Percentiles rank a stretch among this genome's conserved stretches.
Evolutionary conservation across 1,140 invertebrate genomes (phyloP).

Genomic region (Acyrthosiphon pisum): DNA sequence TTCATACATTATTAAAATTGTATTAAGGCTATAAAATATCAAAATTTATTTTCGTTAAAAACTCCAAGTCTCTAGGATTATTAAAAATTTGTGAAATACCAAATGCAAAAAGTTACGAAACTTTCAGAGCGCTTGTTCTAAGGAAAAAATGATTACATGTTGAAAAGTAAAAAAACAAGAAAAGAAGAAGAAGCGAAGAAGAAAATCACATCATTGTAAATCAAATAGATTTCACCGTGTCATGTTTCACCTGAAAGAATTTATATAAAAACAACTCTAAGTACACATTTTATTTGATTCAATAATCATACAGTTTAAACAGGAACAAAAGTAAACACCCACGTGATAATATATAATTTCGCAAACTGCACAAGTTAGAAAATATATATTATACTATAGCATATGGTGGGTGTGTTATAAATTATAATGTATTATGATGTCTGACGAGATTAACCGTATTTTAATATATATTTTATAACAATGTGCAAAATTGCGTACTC

Average conservation of each 20-base stretch:
- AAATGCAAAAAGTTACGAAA: background rate
- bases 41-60: background rate
- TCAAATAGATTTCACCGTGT: background rate
- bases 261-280: background rate
- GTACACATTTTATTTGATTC: background rate
- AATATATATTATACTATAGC: background rate
- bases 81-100: background rate
- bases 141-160: background rate
- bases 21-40: background rate
- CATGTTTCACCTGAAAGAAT: background rate
- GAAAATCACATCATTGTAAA: background rate
- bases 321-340: background rate
- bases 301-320: background rate
- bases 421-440: too few relatives aligned
- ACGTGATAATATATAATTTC: background rate
- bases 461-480: too few relatives aligned
- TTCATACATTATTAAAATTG: background rate
- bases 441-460: too few relatives aligned
- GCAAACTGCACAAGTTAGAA: background rate
- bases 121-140: background rate
- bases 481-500: background rate
- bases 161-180: background rate
- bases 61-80: background rate
- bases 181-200: background rate
- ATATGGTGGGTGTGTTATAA: background rate